Conservation (phyloP, 2,113 vertebrate species). For the Suncus etruscus region DNA sequence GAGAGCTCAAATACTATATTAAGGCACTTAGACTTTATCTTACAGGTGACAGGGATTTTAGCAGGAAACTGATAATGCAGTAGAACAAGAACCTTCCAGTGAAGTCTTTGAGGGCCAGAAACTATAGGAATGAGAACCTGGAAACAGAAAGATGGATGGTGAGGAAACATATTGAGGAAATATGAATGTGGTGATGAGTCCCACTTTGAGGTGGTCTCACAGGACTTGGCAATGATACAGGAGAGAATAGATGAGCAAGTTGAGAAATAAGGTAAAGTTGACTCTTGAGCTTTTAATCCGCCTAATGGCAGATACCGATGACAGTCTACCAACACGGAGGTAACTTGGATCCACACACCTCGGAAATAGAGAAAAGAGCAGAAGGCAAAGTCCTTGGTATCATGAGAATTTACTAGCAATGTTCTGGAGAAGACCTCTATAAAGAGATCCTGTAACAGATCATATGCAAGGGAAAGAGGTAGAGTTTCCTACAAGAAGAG, state of each 20-base stretch:
- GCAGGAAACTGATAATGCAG: not conserved
- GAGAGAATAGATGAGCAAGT: not conserved
- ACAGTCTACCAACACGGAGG: not conserved
- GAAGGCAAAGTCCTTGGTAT: not conserved
- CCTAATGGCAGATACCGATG: not conserved
- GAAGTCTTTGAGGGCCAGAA: not conserved
- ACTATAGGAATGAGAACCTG: not conserved
- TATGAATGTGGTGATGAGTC: not conserved
- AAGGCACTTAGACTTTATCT: not conserved
- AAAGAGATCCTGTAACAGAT: not conserved
- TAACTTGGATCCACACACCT: not conserved
- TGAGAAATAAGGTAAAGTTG: constrained; percentile 4
- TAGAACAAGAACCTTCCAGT: not conserved
- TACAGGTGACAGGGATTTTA: not conserved
- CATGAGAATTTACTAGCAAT: not conserved
- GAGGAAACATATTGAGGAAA: not conserved
- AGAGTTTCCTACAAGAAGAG: constrained; percentile 9
- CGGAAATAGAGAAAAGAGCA: not conserved
- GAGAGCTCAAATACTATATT: not conserved
- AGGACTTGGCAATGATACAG: not conserved
- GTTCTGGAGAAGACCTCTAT: constrained; percentile 1
- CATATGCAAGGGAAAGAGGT: rapidly evolving
- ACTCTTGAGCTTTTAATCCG: not conserved
- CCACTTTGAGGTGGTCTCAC: not conserved
- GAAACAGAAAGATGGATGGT: not conserved